A percentile compares a stretch with the other conserved stretches of the same genome.
Evolutionary conservation across 2,113 vertebrate species (phyloP).

Genomic region (Pseudorectes ferrugineus): DNA sequence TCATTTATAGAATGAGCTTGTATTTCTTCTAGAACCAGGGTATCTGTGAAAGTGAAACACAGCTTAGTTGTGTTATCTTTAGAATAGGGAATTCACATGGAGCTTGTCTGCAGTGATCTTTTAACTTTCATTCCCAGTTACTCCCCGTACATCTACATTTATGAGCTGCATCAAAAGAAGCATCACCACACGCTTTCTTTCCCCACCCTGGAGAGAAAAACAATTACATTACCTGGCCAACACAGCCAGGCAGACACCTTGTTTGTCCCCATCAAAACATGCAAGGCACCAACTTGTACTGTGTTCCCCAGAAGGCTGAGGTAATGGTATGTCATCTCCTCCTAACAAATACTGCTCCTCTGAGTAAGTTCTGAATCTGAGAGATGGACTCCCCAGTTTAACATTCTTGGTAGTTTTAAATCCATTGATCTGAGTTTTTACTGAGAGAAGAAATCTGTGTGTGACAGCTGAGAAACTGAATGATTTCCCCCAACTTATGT

Average conservation of each 20-base stretch:
- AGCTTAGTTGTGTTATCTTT: neutral
- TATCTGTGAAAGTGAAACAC: neutral
- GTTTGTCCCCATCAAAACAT: neutral
- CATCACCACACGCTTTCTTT: neutral
- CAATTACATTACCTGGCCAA: neutral
- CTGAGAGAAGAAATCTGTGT: neutral
- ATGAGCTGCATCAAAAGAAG: neutral
- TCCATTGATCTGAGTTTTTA: neutral
- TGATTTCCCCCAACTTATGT: rapidly evolving
- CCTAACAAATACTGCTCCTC: neutral
- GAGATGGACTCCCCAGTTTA: neutral
- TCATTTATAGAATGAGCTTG: neutral
- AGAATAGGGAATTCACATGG: neutral
- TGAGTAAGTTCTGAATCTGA: neutral
- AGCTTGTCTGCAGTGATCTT: neutral
- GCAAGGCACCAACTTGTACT: neutral
- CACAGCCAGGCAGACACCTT: neutral
- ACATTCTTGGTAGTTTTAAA: neutral
- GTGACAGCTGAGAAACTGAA: neutral
- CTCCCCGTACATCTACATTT: neutral
- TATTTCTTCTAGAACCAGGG: neutral
- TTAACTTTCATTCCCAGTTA: neutral
- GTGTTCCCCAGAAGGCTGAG: neutral
- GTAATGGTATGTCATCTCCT: neutral
- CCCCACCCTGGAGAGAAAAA: neutral